phyloP scores from a whole-genome alignment of 1,140 invertebrate species.

The Thrips palmi region DNA sequence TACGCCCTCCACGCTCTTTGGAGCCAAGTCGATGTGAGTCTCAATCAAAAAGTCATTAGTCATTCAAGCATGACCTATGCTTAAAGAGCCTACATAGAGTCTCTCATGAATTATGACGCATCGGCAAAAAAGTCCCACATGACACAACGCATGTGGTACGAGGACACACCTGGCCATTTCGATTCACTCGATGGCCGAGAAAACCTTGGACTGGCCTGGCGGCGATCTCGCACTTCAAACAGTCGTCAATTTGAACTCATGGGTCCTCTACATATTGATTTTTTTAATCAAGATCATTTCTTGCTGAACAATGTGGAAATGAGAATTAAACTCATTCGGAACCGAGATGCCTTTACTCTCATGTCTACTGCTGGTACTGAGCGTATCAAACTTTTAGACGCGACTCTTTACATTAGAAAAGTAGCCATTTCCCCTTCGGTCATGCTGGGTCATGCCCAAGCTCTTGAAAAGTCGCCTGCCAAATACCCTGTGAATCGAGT shows the following conservation, averaged over 20 bases:
- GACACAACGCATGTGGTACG: constrained; percentile 16
- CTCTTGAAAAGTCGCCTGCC: constrained; percentile 19
- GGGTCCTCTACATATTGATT: constrained; percentile 11
- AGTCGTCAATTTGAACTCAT: constrained; percentile 16
- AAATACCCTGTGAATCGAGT: constrained; percentile 23
- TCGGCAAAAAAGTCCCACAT: constrained; percentile 23
- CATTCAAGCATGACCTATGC: constrained; percentile 24
- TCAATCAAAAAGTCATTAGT: constrained; percentile 26
- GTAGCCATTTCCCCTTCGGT: constrained; percentile 20
- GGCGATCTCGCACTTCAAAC: constrained; percentile 15
- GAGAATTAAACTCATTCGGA: constrained; percentile 19
- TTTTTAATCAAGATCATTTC: constrained; percentile 24
- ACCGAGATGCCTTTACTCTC: constrained; percentile 20
- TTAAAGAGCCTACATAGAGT: constrained; percentile 26
- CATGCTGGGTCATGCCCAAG: constrained; percentile 21
- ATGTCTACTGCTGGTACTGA: constrained; percentile 14
- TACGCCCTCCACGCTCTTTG: constrained; percentile 25
- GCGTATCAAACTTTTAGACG: constrained; percentile 16
- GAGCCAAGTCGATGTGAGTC: constrained; percentile 23
- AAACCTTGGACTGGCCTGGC: constrained; percentile 18
- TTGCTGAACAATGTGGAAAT: constrained; percentile 22
- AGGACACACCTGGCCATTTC: constrained; percentile 16
- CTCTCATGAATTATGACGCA: constrained; percentile 21
- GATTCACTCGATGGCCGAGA: constrained; percentile 16
- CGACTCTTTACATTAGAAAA: constrained; percentile 20